These are phyloP conservation scores for Sebastes itinus DNA, from an alignment of 2,797 vertebrate species.

Conservation along the genomic window DNA sequence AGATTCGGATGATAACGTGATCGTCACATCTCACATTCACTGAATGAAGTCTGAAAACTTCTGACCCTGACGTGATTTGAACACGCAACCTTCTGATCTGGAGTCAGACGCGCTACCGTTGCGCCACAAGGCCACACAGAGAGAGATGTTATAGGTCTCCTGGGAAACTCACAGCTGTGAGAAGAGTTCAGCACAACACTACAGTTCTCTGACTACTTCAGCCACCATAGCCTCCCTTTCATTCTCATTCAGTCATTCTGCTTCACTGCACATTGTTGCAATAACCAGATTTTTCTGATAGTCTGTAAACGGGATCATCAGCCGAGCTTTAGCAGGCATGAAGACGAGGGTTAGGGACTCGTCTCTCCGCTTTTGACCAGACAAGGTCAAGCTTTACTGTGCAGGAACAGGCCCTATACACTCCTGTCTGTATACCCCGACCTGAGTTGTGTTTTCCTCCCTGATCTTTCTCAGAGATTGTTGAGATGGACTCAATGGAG, in stretches of 20 bases:
- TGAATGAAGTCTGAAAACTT: background rate
- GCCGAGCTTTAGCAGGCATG: background rate
- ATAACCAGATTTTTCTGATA: background rate
- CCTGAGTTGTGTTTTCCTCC: background rate
- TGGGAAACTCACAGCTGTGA: background rate
- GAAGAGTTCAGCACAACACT: background rate
- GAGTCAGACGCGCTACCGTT: slow-evolving; percentile 26
- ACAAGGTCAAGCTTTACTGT: background rate
- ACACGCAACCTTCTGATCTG: slow-evolving; percentile 29
- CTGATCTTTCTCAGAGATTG: background rate
- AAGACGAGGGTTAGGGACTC: background rate
- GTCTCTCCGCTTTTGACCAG: background rate
- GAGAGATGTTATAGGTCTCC: rapidly evolving
- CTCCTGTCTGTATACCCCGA: background rate
- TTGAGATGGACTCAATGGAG: background rate
- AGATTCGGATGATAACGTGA: no score
- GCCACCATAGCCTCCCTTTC: background rate
- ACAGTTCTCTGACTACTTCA: background rate
- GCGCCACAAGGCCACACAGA: background rate
- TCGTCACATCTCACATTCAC: background rate
- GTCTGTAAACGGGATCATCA: background rate
- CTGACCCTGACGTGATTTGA: slow-evolving; percentile 31
- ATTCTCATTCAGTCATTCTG: background rate
- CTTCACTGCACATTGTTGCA: background rate
- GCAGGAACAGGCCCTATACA: background rate